Base-by-base conservation (phyloP, 2,797 vertebrate species). In the Sebastes flavidus region DNA sequence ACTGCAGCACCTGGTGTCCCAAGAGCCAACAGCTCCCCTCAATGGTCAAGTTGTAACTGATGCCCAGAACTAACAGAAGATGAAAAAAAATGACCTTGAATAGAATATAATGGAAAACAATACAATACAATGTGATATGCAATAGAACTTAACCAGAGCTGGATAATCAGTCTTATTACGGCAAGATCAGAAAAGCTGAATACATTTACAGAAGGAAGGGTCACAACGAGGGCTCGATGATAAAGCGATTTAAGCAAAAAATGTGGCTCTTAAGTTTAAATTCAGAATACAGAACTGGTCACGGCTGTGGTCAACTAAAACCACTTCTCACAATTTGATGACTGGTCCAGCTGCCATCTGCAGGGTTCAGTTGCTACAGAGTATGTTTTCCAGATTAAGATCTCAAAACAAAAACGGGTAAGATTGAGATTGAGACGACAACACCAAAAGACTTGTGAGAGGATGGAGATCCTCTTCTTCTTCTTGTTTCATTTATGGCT, bases 11-110 rank as follows among this genome's bases (percentile, higher is more conserved):
- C 62, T 81, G 68, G 24, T 80, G 69, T 80, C 82, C 77, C 38
- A 73, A 88, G 81, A 87, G 84, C 60, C 84, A 91, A 92, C 88
- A 90, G 91, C 91, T 90, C 90, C 92, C 85, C 90, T 87, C 90
- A 83, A 85, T 92, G 91, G 91, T 81, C 62, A 75, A 69, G 72
- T 55, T 83, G 66, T 62, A 68, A 84, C 52, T 81, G 62, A 83
- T 77, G 68, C 34, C 11, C 20, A 38, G 36, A 65, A 71, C 16
- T 59, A 65, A 77, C 32, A 76, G 29, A 60, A 72, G 22, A 52
- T 68, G 2, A 22, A 38, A 74, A 75, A 6, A 66, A 42, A 61
- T 18, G 8, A 6, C 42, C 52, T 27, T 77, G 54, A 61, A 61
- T 16, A 38, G 8, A 68, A 56, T 11, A 68, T 6, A 54, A 68